A percentile compares a stretch with the other conserved stretches of the same genome.
Evolutionary conservation across 2,113 vertebrate species (phyloP).

Genomic region (Cariama cristata): DNA sequence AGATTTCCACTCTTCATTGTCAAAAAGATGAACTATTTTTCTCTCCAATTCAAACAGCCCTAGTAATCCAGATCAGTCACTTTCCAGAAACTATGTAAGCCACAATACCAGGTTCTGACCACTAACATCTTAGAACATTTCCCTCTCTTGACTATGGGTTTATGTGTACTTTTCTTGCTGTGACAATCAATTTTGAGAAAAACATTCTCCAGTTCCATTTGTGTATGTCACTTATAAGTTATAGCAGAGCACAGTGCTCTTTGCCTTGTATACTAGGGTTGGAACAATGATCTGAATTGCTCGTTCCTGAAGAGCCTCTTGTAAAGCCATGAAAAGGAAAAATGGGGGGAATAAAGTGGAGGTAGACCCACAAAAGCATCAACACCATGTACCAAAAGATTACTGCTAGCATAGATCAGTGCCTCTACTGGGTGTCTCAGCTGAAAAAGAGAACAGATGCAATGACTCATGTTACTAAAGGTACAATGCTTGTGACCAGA

Average conservation of each 20-base stretch:
- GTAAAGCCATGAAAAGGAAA: neutral
- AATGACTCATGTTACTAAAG: constrained; percentile 23
- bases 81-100: constrained; percentile 13
- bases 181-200: neutral
- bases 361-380: neutral
- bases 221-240: neutral
- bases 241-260: neutral
- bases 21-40: constrained; percentile 29
- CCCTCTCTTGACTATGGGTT: neutral
- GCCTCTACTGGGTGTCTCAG: neutral
- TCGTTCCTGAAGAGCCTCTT: neutral
- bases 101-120: constrained; percentile 30
- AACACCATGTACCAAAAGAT: neutral
- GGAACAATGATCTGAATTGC: neutral
- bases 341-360: neutral
- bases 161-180: neutral
- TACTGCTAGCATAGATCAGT: neutral
- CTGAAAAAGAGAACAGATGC: constrained; percentile 21
- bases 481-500: neutral
- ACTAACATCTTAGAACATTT: constrained; percentile 19
- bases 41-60: neutral
- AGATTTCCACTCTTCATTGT: constrained; percentile 9
- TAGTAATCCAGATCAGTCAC: neutral
- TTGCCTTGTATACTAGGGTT: neutral
- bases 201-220: neutral